Evolutionary conservation across 2,888 invertebrate species (phyloP), one percentile per base, ranked within the genome.

Genomic region (Tenthredo distinguenda): DNA sequence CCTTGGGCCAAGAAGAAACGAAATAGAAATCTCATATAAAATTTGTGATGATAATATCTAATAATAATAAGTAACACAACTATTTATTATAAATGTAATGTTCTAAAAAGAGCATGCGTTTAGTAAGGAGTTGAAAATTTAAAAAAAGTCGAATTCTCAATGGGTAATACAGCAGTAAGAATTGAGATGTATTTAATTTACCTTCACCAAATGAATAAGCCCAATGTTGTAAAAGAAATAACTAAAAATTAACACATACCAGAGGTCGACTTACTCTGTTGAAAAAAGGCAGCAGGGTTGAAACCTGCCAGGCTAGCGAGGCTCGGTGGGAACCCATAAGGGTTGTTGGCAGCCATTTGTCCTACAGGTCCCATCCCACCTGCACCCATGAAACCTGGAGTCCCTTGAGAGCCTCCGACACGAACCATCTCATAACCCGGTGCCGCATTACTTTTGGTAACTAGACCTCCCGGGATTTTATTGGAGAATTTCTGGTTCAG

Each of bases 251-350:
- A 43, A 84, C 76, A 84, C 72, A 68, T 85, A 84, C 86, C 87
- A 84, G 86, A 88, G 55, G 71, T 85, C 74, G 90, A 96, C 97
- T 97, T 96, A 97, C 97, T 97, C 95, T 97, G 97, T 94, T 97
- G 97, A 94, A 97, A 95, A 93, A 97, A 95, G 92, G 97, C 96
- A 93, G 97, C 96, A 92, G 97, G 96, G 95, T 95, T 96, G 94
- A 95, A 96, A 83, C 95, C 95, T 37, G 91, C 94, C 91, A 90
- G 90, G 68, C 94, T 88, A 83, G 90, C 87, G 43, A 92, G 87
- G 84, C 89, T 89, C 91, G 87, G 94, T 92, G 92, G 90, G 76
- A 91, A 91, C 37, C 88, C 88, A 31, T 87, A 88, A 40, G 88
- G 88, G 58, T 72, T 84, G 68, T 87, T 88, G 21, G 88, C 88